Base-by-base conservation (phyloP, 2,113 vertebrate genomes). In the Stigmatopora nigra region DNA sequence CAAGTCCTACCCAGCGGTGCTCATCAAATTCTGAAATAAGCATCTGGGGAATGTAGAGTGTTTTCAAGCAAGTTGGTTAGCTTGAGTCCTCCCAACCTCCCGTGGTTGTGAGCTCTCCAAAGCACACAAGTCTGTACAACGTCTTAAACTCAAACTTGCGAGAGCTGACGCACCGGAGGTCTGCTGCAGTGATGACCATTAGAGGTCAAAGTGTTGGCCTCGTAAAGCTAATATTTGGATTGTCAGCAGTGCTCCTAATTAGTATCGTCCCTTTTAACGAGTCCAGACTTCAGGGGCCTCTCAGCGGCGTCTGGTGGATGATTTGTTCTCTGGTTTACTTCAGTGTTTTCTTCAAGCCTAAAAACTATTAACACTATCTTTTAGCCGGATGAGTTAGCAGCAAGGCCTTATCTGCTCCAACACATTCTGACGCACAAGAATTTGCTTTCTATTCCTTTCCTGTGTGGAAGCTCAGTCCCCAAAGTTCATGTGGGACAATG, bases 201-300 rank as follows among this genome's bases (percentile, higher is more conserved):
- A 16, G 36, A 69, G 75, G 81, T 81, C 68, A 76, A 65, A 61
- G 68, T 41, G 15, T 36, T 64, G 78, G 72, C 81, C 81, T 71
- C 67, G 56, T 81, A 77, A 76, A 77, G 65, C 73, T 79, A 82
- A 86, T 86, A 80, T 87, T 89, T 84, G 59, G 83, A 82, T 75
- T 72, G 61, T 55, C 65, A 61, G 73, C 72, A 45, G 64, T 72
- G 63, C 60, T 71, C 63, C 66, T 84, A 83, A 83, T 84, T 79
- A 80, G 67, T 35, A 35, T 19, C 2, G 6, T 73, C 68, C 61
- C 46, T 65, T 70, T 65, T 73, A 67, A 70, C 12, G 1, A 67
- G 47, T 48, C 7, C 48, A 62, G 57, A 62, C 52, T 64, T 72
- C 31, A 69, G 45, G 68, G 67, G 31, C 57, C 62, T 64, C 66